phyloP scores from a whole-genome alignment of 1,140 invertebrate species.

The Reticulitermes speratus region DNA sequence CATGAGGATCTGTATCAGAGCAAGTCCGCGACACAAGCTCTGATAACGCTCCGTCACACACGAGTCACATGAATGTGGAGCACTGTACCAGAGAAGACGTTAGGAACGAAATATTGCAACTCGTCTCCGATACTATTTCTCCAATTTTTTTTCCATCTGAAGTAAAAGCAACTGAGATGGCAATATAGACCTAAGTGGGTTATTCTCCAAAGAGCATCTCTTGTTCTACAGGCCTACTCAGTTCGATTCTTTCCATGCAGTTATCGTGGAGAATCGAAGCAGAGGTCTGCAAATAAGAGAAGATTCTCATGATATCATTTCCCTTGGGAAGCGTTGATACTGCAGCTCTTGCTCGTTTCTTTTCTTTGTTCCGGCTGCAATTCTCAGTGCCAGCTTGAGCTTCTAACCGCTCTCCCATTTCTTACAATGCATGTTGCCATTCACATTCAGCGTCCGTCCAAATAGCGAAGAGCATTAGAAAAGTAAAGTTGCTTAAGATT shows the following conservation, averaged over 20 bases:
- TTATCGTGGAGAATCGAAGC: neutral
- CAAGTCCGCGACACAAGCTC: too few species aligned
- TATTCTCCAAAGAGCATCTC: slow-evolving; percentile 6
- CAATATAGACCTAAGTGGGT: neutral
- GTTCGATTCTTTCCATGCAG: neutral
- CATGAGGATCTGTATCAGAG: too few species aligned
- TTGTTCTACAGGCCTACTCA: neutral
- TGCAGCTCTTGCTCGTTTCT: neutral
- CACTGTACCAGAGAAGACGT: neutral
- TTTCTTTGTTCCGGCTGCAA: too few species aligned
- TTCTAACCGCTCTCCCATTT: too few species aligned
- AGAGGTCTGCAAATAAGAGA: neutral
- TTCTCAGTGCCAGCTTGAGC: too few species aligned
- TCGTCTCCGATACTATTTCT: neutral
- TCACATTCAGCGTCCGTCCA: too few species aligned
- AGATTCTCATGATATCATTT: neutral
- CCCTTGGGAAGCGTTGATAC: neutral
- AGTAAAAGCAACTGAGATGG: neutral
- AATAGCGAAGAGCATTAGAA: too few species aligned
- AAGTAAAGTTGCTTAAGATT: too few species aligned
- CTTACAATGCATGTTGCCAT: too few species aligned
- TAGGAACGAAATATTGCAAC: neutral
- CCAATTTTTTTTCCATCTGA: neutral
- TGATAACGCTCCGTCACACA: neutral
- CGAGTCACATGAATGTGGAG: neutral